Conservation (phyloP, 1,140 invertebrate species). For the Pectinophora gossypiella region DNA sequence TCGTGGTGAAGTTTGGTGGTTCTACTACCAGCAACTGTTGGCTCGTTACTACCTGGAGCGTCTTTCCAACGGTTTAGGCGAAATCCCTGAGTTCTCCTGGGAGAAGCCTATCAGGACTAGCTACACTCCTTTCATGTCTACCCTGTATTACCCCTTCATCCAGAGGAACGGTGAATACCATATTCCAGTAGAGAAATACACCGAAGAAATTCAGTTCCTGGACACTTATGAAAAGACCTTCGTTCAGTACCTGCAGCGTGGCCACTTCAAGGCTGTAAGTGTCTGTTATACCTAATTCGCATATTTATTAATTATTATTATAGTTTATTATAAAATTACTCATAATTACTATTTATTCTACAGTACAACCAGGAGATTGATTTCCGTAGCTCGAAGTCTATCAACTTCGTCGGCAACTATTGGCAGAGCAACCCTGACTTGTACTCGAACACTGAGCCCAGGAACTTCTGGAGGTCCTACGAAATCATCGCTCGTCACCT, state of each 20-base stretch:
- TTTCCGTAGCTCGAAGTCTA: constrained; percentile 69
- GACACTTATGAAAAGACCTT: constrained; percentile 54
- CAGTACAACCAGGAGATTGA: constrained; percentile 50
- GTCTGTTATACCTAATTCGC: not conserved
- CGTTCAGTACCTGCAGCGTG: constrained; percentile 47
- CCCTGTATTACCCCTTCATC: constrained; percentile 38
- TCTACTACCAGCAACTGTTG: constrained; percentile 78
- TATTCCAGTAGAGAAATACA: constrained; percentile 37
- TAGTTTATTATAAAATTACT: not conserved
- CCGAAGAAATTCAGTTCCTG: constrained; percentile 46
- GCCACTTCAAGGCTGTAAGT: constrained; percentile 56
- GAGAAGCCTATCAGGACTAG: constrained; percentile 74
- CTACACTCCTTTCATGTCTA: constrained; percentile 73
- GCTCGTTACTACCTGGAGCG: constrained; percentile 83
- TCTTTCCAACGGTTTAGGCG: constrained; percentile 77
- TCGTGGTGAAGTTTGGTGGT: constrained; percentile 79
- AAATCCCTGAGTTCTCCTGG: constrained; percentile 77
- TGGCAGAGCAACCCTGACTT: constrained; percentile 82
- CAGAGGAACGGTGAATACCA: constrained; percentile 48
- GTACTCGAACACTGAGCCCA: constrained; percentile 76
- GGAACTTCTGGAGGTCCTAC: constrained; percentile 76
- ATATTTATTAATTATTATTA: not conserved
- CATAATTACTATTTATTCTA: not conserved
- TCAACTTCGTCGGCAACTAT: constrained; percentile 80
- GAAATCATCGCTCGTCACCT: constrained; percentile 69